A percentile compares a stretch with the other conserved stretches of the same genome.
Conservation (phyloP, 2,797 vertebrate genomes). For the Anguilla megastoma region DNA sequence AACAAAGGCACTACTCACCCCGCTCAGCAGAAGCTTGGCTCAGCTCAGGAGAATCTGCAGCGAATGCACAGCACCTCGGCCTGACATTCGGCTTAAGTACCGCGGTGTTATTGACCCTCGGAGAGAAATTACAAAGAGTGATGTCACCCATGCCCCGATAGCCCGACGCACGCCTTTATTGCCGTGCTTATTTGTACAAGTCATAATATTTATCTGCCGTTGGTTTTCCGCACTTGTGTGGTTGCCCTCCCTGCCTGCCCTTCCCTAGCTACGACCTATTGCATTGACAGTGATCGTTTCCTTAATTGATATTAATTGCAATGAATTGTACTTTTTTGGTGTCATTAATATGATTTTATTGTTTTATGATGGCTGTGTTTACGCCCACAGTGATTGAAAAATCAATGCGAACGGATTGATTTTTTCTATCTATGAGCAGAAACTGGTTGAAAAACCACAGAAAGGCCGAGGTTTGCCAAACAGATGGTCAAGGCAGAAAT, state of each 20-base stretch:
- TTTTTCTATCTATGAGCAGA: slow-evolving; percentile 18
- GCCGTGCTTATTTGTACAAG: slow-evolving; percentile 57
- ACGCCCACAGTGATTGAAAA: slow-evolving; percentile 44
- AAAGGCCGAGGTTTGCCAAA: not conserved
- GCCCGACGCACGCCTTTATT: slow-evolving; percentile 53
- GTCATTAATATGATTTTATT: slow-evolving; percentile 28
- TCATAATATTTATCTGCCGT: slow-evolving; percentile 48
- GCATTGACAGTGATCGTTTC: slow-evolving; percentile 56
- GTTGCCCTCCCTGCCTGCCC: slow-evolving; percentile 39
- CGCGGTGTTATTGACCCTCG: slow-evolving; percentile 54
- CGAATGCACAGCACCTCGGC: slow-evolving; percentile 10
- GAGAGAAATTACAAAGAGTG: not conserved
- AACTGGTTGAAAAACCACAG: slow-evolving; percentile 12
- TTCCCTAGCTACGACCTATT: slow-evolving; percentile 55
- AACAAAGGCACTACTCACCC: slow-evolving; percentile 33
- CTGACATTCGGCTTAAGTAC: slow-evolving; percentile 56
- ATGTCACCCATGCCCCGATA: slow-evolving; percentile 29
- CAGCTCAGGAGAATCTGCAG: slow-evolving; percentile 10
- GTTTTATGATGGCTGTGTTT: slow-evolving; percentile 45
- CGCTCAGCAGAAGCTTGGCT: slow-evolving; percentile 19
- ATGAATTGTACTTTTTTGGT: slow-evolving; percentile 35
- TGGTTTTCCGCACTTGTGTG: slow-evolving; percentile 42
- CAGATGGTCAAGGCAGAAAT: not conserved
- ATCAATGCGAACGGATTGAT: slow-evolving; percentile 55
- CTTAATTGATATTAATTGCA: slow-evolving; percentile 61